phyloP scores from a whole-genome alignment of 2,113 vertebrate genomes.

The Forbesichthys agassizii region DNA sequence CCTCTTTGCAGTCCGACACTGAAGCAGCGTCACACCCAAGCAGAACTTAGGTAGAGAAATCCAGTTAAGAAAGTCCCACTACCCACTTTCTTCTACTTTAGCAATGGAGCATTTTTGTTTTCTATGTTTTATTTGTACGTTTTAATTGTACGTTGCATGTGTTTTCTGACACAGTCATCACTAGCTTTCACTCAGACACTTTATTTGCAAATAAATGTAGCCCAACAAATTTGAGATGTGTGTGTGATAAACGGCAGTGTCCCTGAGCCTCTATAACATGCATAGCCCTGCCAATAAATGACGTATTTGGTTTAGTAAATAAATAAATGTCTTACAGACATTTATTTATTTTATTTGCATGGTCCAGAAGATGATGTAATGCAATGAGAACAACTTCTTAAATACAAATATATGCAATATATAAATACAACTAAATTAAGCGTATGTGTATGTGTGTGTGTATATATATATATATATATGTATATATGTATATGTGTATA shows the following conservation, averaged over 20 bases:
- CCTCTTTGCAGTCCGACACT: too few species aligned
- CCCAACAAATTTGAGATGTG: conserved; percentile 24
- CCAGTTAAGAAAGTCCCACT: too few species aligned
- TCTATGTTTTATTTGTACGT: too few species aligned
- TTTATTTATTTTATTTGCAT: conserved; percentile 30
- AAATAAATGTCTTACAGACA: conserved; percentile 69
- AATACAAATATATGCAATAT: too few species aligned
- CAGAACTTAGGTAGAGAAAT: too few species aligned
- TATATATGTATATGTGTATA: too few species aligned
- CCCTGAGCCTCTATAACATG: conserved; percentile 19
- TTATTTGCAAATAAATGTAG: conserved; percentile 10
- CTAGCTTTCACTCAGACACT: not conserved
- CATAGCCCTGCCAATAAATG: conserved; percentile 37
- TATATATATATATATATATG: too few species aligned
- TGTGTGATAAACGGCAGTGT: conserved; percentile 44
- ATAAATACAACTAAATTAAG: too few species aligned
- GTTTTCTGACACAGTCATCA: too few species aligned
- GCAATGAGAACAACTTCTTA: not conserved
- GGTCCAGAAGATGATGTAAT: conserved; percentile 59
- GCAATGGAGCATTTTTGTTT: not conserved
- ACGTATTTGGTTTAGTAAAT: conserved; percentile 63
- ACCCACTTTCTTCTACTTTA: not conserved
- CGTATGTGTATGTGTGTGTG: too few species aligned
- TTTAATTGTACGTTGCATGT: too few species aligned
- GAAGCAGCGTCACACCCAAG: too few species aligned